Base-by-base conservation (phyloP, 1,140 invertebrate genomes). In the Hestina assimilis region DNA sequence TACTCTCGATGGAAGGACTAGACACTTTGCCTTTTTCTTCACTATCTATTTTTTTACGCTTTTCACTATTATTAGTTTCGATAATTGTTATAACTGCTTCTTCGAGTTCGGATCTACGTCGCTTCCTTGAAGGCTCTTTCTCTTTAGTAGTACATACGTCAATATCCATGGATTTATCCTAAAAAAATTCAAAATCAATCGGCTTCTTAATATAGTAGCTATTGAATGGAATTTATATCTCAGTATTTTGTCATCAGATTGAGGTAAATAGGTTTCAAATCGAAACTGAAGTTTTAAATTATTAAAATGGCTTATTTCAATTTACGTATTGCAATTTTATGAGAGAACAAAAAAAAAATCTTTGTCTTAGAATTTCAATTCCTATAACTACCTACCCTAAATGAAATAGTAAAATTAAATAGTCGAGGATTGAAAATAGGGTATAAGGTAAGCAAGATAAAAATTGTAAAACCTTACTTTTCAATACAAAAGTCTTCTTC, bases 41-140 rank as follows among this genome's bases (percentile, higher is more conserved):
- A 38, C 38, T 62, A 40, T 64, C 64, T 1, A 60, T 9, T 21
- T 67, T 60, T 40, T 67, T 73, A n/a, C 65, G 62, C 63, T 85
- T 87, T n/a, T 70, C 73, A 31, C 29, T 61, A 4, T 60, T 35
- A 29, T 42, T 63, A 7, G 12, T 67, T n/a, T 73, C 66, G n/a
- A 77, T 65, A 14, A 79, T 63, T 4, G 76, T 79, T n/a, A 79
- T 67, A n/a, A 74, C 65, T 7, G 75, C 75, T 56, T 83, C 80
- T 56, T 81, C 75, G n/a, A 83, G 28, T 4, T 70, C 65, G 0
- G 84, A 85, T 29, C 73, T 63, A 5, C 81, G 72, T 3, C 82
- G 73, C 66, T 86, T 86, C 45, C 73, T 79, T 2, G 65, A 57
- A 4, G 51, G 9, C 42, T 63, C 64, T 35, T 59, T 73, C 31